Percentiles rank a stretch among this genome's conserved stretches.
Evolutionary conservation across 2,888 invertebrate genomes (phyloP).

Genomic region (Lamellibrachia columna): DNA sequence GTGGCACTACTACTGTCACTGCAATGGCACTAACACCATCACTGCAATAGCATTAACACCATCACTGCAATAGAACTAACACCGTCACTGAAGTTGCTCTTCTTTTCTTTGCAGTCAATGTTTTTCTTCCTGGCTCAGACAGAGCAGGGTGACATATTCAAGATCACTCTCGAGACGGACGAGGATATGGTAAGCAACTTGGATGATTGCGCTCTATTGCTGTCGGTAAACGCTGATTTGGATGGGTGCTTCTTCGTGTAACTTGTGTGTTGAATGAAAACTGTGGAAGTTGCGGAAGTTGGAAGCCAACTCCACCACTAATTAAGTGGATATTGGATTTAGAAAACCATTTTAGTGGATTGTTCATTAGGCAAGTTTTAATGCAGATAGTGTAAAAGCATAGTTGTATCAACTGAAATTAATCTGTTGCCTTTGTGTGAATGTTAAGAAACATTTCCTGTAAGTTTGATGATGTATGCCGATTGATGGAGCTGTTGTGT

Average conservation of each 20-base stretch:
- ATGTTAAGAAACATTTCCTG: no score
- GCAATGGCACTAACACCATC: neutral
- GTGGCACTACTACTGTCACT: no score
- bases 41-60: no score
- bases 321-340: no score
- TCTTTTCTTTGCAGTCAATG: constrained; percentile 76
- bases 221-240: neutral
- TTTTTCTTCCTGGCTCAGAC: constrained; percentile 99
- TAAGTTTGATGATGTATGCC: no score
- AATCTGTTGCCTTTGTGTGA: no score
- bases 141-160: constrained; percentile 97
- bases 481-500: neutral
- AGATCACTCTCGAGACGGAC: constrained; percentile 95
- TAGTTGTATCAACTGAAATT: no score
- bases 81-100: neutral
- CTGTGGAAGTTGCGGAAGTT: neutral
- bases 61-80: no score
- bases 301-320: no score
- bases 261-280: neutral
- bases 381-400: no score
- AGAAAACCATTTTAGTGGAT: no score
- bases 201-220: neutral
- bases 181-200: constrained; percentile 82
- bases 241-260: neutral
- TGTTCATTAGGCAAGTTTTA: no score